Conservation (phyloP, 2,888 invertebrate genomes). For the Cantharis flavilabris region DNA sequence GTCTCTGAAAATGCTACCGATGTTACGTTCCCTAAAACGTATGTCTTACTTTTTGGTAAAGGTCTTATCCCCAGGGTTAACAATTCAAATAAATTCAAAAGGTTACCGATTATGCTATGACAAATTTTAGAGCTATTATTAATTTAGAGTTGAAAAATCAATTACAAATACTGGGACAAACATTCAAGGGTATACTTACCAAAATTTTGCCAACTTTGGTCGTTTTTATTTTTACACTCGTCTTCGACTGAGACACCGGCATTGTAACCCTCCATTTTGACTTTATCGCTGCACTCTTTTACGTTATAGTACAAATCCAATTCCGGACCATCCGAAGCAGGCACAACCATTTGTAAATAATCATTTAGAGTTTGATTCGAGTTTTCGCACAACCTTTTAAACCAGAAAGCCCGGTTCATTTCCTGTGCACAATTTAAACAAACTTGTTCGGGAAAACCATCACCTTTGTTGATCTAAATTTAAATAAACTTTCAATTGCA, state of each 20-base stretch:
- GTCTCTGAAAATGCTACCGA: too few species aligned
- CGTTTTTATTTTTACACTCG: neutral
- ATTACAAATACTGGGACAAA: too few species aligned
- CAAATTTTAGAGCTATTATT: too few species aligned
- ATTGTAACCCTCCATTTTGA: neutral
- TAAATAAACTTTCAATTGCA: neutral
- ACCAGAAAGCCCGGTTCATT: constrained; percentile 42
- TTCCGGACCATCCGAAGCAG: neutral
- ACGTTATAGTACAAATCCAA: neutral
- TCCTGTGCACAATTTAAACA: constrained; percentile 44
- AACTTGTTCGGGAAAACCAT: constrained; percentile 47
- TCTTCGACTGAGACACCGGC: neutral
- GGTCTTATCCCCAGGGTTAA: too few species aligned
- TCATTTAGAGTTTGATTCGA: constrained; percentile 42
- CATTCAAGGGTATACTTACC: neutral
- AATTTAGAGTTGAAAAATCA: too few species aligned
- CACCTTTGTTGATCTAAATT: constrained; percentile 41
- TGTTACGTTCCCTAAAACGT: too few species aligned
- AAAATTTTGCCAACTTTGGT: neutral
- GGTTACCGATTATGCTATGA: too few species aligned
- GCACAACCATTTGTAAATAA: constrained; percentile 9
- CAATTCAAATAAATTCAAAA: too few species aligned
- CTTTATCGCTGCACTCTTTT: neutral
- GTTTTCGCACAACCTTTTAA: constrained; percentile 45
- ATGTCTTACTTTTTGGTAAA: too few species aligned